Percentiles rank a stretch among this genome's conserved stretches.
These are phyloP conservation scores for Pocillopora meandrina DNA, from an alignment of 92 coral and sea anemone species.

Conservation along the genomic window DNA sequence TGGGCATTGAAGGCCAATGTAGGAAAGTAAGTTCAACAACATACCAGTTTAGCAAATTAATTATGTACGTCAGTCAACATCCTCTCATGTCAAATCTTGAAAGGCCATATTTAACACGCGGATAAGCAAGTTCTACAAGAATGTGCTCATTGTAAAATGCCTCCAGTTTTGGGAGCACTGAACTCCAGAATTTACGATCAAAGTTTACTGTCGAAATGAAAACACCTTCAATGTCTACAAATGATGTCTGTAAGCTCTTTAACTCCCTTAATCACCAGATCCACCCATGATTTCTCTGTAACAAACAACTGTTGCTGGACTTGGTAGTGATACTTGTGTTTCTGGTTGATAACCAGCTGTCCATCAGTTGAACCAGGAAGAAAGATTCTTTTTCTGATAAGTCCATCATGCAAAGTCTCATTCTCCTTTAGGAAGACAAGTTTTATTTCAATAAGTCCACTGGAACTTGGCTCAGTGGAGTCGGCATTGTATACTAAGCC, in stretches of 20 bases:
- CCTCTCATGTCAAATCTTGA: slow-evolving; percentile 25
- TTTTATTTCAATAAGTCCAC: slow-evolving; percentile 41
- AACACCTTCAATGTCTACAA: slow-evolving; percentile 25
- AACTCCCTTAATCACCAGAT: slow-evolving; percentile 39
- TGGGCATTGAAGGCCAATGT: too few species aligned
- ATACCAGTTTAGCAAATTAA: too few species aligned
- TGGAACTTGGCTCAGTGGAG: slow-evolving; percentile 10
- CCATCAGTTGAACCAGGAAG: slow-evolving; percentile 22
- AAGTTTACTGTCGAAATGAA: slow-evolving; percentile 28
- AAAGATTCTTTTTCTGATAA: slow-evolving; percentile 37
- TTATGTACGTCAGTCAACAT: not conserved
- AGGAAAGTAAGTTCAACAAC: too few species aligned
- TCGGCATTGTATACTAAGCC: slow-evolving; percentile 45
- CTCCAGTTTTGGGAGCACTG: slow-evolving; percentile 40
- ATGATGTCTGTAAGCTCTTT: slow-evolving; percentile 28
- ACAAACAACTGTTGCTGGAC: slow-evolving; percentile 54
- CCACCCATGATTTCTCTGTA: slow-evolving; percentile 33
- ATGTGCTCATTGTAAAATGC: slow-evolving; percentile 46
- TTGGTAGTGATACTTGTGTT: slow-evolving; percentile 50
- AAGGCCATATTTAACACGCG: slow-evolving; percentile 44
- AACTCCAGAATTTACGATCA: slow-evolving; percentile 18
- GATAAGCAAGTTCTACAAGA: slow-evolving; percentile 48
- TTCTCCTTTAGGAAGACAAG: slow-evolving; percentile 19
- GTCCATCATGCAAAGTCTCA: slow-evolving; percentile 37
- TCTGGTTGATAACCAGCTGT: slow-evolving; percentile 25